These are phyloP conservation scores for Chondrilla cf. caribensis DNA, from an alignment of 37 sponge, comb jelly and placozoan genomes.

Conservation along the genomic window DNA sequence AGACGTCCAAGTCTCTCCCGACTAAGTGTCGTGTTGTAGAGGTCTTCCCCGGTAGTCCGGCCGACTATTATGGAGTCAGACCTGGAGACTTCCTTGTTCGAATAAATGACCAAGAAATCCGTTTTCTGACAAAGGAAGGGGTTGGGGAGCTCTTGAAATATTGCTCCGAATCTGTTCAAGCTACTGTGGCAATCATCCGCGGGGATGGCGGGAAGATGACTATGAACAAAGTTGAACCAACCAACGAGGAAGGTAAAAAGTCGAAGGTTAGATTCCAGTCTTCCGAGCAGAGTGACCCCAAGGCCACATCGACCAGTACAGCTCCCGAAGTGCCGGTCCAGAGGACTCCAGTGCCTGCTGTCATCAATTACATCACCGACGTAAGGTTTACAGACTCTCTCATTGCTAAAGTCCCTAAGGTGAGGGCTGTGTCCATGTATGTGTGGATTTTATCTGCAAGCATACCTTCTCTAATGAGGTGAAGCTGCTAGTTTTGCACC, in stretches of 20 bases:
- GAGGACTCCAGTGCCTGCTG: neutral
- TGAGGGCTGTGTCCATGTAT: neutral
- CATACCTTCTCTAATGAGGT: too few species aligned
- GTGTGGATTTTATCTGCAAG: neutral
- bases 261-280: neutral
- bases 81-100: slow-evolving; percentile 27
- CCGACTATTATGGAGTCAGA: slow-evolving; percentile 18
- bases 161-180: neutral
- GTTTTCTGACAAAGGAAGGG: slow-evolving; percentile 31
- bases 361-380: neutral
- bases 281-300: neutral
- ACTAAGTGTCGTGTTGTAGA: slow-evolving; percentile 41
- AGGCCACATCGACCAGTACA: neutral
- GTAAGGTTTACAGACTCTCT: neutral
- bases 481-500: too few species aligned
- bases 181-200: slow-evolving; percentile 14
- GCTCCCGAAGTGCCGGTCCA: neutral
- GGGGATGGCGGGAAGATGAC: neutral
- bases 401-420: neutral
- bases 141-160: slow-evolving; percentile 21
- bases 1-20: slow-evolving; percentile 25
- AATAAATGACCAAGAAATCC: slow-evolving; percentile 36
- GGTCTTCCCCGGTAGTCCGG: slow-evolving; percentile 30
- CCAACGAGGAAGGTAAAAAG: neutral
- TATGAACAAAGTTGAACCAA: neutral